Evolutionary conservation across 2,888 invertebrate genomes (phyloP), one percentile per base, ranked within the genome.

Genomic region (Dicroscelio sp.): DNA sequence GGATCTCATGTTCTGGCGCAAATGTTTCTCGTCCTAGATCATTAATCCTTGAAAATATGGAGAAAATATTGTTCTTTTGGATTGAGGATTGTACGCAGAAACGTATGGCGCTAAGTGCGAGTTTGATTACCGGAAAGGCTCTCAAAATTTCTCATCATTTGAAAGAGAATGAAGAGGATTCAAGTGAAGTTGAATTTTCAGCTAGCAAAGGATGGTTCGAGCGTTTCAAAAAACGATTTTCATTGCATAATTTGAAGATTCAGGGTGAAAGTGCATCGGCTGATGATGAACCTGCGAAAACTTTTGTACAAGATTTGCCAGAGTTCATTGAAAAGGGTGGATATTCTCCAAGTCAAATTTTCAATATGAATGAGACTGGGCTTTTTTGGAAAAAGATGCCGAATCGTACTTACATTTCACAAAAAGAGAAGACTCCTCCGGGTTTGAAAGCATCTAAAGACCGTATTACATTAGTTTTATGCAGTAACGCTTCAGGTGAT

Each of bases 401-500:
- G 35, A 90, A 73, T 27, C 89, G 92, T 63, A 96, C 96, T 27
- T 96, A 93, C 10, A 60, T 60, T 60, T 60, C 60, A n/a, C 1
- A 25, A 30, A 27, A 25, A 2, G 60, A 60, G 14, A 60, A 60
- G n/a, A 12, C 10, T 2, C 27, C 60, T 93, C 90, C 94, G 82
- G 94, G 94, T 84, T 91, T 91, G 71, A 94, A 95, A 94, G 94
- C 92, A 38, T 91, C 91, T 1, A 27, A 60, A 27, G 25, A 60
- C 27, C 60, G 95, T 69, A 78, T 95, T 0, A 94, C 94, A 63
- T 92, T 95, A 30, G 73, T 95, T 89, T 89, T 95, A 8, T 94
- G 95, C 83, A 91, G 91, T 31, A 96, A 95, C 88, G 94, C 92
- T 60, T 94, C 94, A 90, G 95, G 95, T 52, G 93, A 94, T 84